A percentile compares a stretch with the other conserved stretches of the same genome.
Conservation (phyloP, 2,888 invertebrate genomes). For the Melanargia galathea region DNA sequence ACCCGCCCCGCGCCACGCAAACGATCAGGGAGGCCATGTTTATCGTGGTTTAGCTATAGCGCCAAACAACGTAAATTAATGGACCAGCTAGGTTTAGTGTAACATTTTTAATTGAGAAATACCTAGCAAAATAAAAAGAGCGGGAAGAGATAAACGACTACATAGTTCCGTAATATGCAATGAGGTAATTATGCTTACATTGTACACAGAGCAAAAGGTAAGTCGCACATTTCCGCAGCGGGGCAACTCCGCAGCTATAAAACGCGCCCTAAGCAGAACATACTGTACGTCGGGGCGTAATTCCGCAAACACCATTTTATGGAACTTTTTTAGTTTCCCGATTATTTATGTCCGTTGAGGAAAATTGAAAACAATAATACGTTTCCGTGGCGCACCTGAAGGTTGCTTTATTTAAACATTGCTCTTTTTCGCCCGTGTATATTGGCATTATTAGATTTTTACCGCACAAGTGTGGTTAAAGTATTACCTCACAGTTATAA, state of each 20-base stretch:
- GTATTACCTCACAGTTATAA: too few relatives aligned
- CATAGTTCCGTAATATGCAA: not conserved
- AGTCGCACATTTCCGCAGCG: constrained; percentile 29
- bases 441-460: too few relatives aligned
- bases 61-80: too few relatives aligned
- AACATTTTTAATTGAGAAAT: too few relatives aligned
- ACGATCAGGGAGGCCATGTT: too few relatives aligned
- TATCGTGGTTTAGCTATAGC: too few relatives aligned
- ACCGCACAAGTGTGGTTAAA: too few relatives aligned
- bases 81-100: too few relatives aligned
- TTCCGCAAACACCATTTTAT: constrained; percentile 30
- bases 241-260: constrained; percentile 40
- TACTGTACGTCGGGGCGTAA: constrained; percentile 47
- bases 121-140: too few relatives aligned
- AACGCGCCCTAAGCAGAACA: constrained; percentile 46
- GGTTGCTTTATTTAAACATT: not conserved
- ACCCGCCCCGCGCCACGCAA: too few relatives aligned
- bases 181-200: not conserved
- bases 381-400: constrained; percentile 3
- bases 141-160: not conserved
- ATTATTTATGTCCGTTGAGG: constrained; percentile 38
- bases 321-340: constrained; percentile 33
- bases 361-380: constrained; percentile 29
- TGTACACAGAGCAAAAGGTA: constrained; percentile 22
- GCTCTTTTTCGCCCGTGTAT: too few relatives aligned